phyloP scores from a whole-genome alignment of 2,797 vertebrate species.

The Smutsia gigantea region DNA sequence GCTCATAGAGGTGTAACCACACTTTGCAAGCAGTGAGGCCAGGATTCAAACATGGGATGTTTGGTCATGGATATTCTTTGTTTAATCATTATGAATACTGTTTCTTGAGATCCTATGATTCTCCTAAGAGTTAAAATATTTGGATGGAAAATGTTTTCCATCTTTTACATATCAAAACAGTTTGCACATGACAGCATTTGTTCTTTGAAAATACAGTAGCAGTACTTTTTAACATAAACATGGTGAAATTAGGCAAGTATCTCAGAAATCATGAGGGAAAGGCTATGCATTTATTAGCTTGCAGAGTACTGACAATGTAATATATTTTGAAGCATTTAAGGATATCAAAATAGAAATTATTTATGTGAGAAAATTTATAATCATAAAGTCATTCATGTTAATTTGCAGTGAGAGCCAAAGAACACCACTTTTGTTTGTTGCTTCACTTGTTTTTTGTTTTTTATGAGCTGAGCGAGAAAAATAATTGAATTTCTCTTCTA shows the following conservation, averaged over 20 bases:
- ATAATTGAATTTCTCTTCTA: neutral
- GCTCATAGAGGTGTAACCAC: neutral
- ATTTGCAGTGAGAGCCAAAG: neutral
- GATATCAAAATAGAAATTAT: neutral
- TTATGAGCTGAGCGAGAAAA: conserved; percentile 39
- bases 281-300: neutral
- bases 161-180: conserved; percentile 12
- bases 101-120: conserved; percentile 3
- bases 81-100: neutral
- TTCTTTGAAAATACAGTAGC: neutral
- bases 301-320: neutral
- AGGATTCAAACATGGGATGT: neutral
- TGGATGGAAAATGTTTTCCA: neutral
- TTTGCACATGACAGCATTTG: neutral
- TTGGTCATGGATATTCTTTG: neutral
- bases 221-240: neutral
- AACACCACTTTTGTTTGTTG: neutral
- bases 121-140: neutral
- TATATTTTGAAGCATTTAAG: neutral
- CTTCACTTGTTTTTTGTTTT: neutral
- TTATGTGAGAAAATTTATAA: neutral
- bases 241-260: neutral
- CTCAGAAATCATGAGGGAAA: neutral
- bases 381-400: neutral
- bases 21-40: neutral